Conservation (phyloP, 2,888 invertebrate species). For the Trichogramma evanescens region DNA sequence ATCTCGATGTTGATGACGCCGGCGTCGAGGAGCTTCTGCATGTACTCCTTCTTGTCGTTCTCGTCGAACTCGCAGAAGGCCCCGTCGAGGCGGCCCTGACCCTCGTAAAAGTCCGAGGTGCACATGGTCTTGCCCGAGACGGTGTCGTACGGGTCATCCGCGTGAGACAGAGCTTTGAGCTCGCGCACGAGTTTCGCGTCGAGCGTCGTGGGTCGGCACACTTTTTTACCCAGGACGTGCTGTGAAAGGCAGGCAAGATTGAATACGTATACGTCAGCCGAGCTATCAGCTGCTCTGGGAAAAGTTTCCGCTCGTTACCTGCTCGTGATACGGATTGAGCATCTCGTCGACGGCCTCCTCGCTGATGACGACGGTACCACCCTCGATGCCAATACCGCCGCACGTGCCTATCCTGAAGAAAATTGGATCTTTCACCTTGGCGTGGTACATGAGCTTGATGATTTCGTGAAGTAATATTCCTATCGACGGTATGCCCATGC, state of each 20-base stretch:
- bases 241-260: conserved; percentile 43
- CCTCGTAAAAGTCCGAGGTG: conserved; percentile 97
- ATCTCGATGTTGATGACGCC: conserved; percentile 95
- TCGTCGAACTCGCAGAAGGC: conserved; percentile 93
- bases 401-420: conserved; percentile 91
- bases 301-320: conserved; percentile 53
- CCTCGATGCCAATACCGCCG: conserved; percentile 87
- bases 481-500: conserved; percentile 96
- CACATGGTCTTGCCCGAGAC: conserved; percentile 91
- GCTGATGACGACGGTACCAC: conserved; percentile 89
- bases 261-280: neutral
- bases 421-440: conserved; percentile 77
- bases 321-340: conserved; percentile 71
- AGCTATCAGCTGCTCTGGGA: neutral
- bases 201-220: conserved; percentile 75
- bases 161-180: conserved; percentile 65
- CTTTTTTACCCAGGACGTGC: conserved; percentile 78
- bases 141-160: conserved; percentile 74
- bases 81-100: conserved; percentile 91
- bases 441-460: conserved; percentile 93
- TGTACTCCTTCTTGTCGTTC: conserved; percentile 82
- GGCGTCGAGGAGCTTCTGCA: conserved; percentile 64
- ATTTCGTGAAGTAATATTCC: conserved; percentile 93
- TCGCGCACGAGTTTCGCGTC: conserved; percentile 76
- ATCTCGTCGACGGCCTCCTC: conserved; percentile 87